Base-by-base conservation (phyloP, 2,797 vertebrate species). In the Morelia viridis region DNA sequence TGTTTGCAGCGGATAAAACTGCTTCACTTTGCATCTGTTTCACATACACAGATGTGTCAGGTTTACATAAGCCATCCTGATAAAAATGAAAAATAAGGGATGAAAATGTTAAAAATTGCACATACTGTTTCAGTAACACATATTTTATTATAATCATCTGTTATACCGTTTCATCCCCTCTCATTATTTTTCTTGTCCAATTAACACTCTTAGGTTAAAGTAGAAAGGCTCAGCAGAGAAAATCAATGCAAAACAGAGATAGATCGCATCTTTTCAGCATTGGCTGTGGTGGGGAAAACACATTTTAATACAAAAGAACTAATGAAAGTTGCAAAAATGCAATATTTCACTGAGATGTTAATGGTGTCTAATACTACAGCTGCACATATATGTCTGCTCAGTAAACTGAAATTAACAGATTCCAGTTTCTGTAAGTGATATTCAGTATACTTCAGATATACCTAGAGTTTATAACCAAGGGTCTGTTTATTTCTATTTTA, bases 11-110 rank as follows among this genome's bases (percentile, higher is more conserved):
- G 97, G 97, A 97, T 94, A 94, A 95, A 96, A 96, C 89, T 92
- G 93, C 94, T 97, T 96, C 95, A 96, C 95, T 95, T 96, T 96
- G 97, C 97, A 97, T 97, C 97, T 98, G 97, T 97, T 97, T 97
- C 97, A 96, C 95, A 97, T 97, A 97, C 95, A 97, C 96, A 96
- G 96, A 97, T 93, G 96, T 97, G 97, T 97, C 97, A 96, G 95
- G 96, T 97, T 97, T 97, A 96, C 95, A 97, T 97, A 97, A 97
- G 97, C 96, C 95, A 96, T 95, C 94, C 95, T 97, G 97, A 97
- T 97, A 97, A 94, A 97, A 94, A 97, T 95, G 96, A 97, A 96
- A 96, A 97, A 96, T 97, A 96, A 95, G 87, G 93, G 89, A 96
- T 96, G 95, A 97, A 96, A 96, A 95, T 93, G 0, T 95, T 96